Evolutionary conservation across 2,113 vertebrate genomes (phyloP).

Genomic region (Trogon melanurus): DNA sequence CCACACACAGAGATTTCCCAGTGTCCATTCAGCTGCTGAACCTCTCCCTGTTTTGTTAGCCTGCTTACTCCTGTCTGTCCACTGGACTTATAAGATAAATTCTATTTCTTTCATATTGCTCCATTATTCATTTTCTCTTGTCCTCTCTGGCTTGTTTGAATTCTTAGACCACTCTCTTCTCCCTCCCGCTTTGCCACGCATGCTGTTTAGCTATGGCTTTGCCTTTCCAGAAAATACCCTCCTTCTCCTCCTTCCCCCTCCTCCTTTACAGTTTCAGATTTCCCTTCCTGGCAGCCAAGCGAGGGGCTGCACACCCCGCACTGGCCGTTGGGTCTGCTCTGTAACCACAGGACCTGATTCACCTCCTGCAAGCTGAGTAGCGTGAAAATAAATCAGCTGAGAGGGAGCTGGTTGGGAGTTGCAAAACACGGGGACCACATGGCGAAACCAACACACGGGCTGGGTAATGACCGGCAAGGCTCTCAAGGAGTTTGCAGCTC

Average conservation of each 20-base stretch:
- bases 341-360: neutral
- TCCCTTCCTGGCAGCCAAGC: slow-evolving; percentile 36
- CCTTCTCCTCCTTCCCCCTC: slow-evolving; percentile 51
- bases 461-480: neutral
- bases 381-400: slow-evolving; percentile 52
- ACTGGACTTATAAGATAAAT: slow-evolving; percentile 3
- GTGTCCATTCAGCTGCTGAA: neutral
- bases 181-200: slow-evolving; percentile 40
- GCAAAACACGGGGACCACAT: neutral
- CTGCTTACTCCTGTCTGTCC: neutral
- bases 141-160: neutral
- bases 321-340: neutral
- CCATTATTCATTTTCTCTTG: neutral
- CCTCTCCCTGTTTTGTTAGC: slow-evolving; percentile 1
- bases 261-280: slow-evolving; percentile 51
- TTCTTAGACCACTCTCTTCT: neutral
- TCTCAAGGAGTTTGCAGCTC: neutral
- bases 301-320: slow-evolving; percentile 32
- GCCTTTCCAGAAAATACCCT: slow-evolving; percentile 45
- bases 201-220: slow-evolving; percentile 17
- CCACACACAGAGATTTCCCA: slow-evolving; percentile 22
- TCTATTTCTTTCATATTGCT: neutral
- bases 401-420: slow-evolving; percentile 3
- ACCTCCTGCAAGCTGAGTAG: slow-evolving; percentile 33
- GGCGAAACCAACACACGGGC: neutral